phyloP scores from a whole-genome alignment of 1,140 invertebrate genomes.

The Aradophagus sp. region DNA sequence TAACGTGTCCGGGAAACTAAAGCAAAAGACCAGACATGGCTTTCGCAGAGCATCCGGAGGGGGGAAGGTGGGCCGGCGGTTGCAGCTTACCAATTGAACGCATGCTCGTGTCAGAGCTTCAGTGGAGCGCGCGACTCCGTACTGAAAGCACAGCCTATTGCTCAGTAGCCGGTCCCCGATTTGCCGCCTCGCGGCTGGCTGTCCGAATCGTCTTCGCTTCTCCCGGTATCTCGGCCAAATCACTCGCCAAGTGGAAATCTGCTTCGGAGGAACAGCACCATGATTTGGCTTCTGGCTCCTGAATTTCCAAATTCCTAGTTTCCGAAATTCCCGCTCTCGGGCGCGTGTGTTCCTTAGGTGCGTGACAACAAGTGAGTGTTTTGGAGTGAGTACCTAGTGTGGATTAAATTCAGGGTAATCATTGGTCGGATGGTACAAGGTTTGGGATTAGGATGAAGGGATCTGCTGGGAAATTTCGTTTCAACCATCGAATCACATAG shows the following conservation, averaged over 20 bases:
- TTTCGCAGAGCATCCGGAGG: conserved; percentile 38
- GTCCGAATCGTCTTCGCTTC: too few species aligned
- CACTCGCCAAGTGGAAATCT: too few species aligned
- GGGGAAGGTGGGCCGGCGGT: conserved; percentile 27
- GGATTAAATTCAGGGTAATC: conserved; percentile 7
- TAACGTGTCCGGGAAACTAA: conserved; percentile 43
- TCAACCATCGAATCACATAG: too few species aligned
- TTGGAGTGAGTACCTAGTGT: conserved; percentile 15
- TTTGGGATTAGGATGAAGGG: conserved; percentile 1
- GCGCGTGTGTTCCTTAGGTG: conserved; percentile 24
- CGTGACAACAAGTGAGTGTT: conserved; percentile 34
- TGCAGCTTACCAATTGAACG: conserved; percentile 45
- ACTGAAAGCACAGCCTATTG: conserved; percentile 37
- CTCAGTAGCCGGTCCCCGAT: conserved; percentile 13
- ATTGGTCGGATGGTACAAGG: conserved; percentile 15
- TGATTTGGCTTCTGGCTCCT: too few species aligned
- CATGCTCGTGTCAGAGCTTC: conserved; percentile 43
- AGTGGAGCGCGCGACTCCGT: conserved; percentile 50
- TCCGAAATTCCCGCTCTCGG: conserved; percentile 4
- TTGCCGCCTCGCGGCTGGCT: conserved; percentile 17
- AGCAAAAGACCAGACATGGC: conserved; percentile 37
- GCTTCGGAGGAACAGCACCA: too few species aligned
- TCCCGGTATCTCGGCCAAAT: too few species aligned
- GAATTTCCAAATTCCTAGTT: background rate
- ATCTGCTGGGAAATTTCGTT: too few species aligned